Conservation (phyloP, 1,140 invertebrate genomes). For the Aphelinus certus region DNA sequence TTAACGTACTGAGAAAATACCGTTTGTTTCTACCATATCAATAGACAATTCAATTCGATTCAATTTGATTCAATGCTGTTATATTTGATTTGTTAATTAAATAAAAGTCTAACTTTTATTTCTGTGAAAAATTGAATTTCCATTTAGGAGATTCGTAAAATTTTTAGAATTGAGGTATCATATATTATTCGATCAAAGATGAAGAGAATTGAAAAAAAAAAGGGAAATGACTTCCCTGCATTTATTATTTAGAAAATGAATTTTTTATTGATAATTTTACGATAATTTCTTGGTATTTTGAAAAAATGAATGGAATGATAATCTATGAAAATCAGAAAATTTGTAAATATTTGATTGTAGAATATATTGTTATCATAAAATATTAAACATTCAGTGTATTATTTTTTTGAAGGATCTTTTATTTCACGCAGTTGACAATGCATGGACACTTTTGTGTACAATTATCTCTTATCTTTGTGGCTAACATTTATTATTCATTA, state of each 20-base stretch:
- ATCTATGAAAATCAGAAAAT: not conserved
- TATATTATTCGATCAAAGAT: too few species aligned
- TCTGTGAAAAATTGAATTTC: not conserved
- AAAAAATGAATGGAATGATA: slow-evolving; percentile 9
- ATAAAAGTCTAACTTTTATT: not conserved
- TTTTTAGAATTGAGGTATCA: not conserved
- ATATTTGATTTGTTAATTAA: not conserved
- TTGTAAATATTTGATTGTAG: slow-evolving; percentile 27
- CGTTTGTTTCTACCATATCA: not conserved
- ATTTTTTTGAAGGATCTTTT: slow-evolving; percentile 26
- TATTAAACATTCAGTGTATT: not conserved
- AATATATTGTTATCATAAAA: slow-evolving; percentile 22
- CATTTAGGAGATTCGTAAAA: not conserved
- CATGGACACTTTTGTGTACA: slow-evolving; percentile 11
- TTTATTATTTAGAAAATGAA: too few species aligned
- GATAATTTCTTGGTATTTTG: too few species aligned
- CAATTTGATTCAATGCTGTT: too few species aligned
- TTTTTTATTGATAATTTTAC: too few species aligned
- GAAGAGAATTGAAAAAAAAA: too few species aligned
- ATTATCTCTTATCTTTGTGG: slow-evolving; percentile 18
- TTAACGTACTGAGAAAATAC: too few species aligned
- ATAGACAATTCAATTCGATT: too few species aligned
- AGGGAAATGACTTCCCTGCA: too few species aligned
- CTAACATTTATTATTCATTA: slow-evolving; percentile 34
- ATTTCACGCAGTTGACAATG: slow-evolving; percentile 27